phyloP scores from a whole-genome alignment of 2,888 invertebrate species.

The Scaptodrosophila latifasciaeformis region DNA sequence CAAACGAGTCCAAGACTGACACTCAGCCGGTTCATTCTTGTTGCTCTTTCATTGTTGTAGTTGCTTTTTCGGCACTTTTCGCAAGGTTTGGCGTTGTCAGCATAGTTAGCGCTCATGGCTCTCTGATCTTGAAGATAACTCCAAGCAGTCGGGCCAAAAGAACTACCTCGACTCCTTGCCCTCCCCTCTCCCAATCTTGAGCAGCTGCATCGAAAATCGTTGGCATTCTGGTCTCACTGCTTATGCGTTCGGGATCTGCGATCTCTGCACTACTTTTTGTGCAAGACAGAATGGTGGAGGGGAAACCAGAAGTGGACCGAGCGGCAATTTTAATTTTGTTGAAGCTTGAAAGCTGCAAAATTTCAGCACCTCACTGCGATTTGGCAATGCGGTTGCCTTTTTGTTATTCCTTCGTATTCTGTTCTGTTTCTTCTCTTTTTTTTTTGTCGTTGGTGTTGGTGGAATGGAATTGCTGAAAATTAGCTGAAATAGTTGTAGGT shows the following conservation, averaged over 20 bases:
- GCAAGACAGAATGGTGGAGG: not conserved
- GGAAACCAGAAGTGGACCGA: not conserved
- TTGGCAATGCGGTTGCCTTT: no score
- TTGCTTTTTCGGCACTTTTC: constrained; percentile 55
- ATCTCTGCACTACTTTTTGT: constrained; percentile 17
- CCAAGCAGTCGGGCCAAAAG: constrained; percentile 8
- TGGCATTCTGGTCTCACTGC: constrained; percentile 41
- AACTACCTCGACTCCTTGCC: not conserved
- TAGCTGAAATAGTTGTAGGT: constrained; percentile 70
- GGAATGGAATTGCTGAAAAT: constrained; percentile 60
- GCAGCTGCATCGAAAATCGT: constrained; percentile 62
- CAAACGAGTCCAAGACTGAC: constrained; percentile 33
- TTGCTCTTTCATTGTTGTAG: constrained; percentile 26
- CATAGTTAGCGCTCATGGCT: constrained; percentile 48
- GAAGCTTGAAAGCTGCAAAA: constrained; percentile 30
- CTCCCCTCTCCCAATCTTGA: constrained; percentile 5
- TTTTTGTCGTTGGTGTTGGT: constrained; percentile 8
- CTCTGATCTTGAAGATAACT: constrained; percentile 42
- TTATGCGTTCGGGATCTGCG: constrained; percentile 55
- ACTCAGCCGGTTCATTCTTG: not conserved
- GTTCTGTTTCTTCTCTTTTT: no score
- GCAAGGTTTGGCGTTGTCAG: constrained; percentile 60
- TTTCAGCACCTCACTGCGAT: constrained; percentile 54
- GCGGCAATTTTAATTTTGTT: constrained; percentile 47
- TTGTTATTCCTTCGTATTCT: no score